These are phyloP conservation scores for Bombyx mori DNA, from an alignment of 1,140 invertebrate genomes.

Conservation along the genomic window DNA sequence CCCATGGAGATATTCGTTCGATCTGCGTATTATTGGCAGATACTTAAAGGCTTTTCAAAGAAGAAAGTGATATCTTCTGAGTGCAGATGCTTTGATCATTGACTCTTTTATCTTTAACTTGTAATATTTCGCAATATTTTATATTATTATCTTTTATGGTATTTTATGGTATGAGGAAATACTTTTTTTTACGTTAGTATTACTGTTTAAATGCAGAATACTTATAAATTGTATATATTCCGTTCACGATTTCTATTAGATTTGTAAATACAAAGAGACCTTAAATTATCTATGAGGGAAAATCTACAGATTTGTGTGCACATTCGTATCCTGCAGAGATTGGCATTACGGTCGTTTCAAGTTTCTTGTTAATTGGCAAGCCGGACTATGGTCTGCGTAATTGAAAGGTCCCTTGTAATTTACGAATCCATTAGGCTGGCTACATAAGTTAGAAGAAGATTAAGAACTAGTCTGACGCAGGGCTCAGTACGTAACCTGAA, in stretches of 20 bases:
- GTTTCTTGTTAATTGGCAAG: no score
- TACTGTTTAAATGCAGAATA: neutral
- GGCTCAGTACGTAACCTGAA: no score
- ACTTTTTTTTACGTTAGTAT: neutral
- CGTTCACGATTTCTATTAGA: neutral
- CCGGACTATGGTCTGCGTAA: no score
- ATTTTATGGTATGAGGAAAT: neutral
- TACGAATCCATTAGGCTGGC: no score
- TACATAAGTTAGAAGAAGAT: no score
- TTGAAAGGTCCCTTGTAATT: no score
- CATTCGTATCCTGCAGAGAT: no score
- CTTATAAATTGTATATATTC: neutral
- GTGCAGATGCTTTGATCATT: neutral
- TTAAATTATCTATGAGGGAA: no score
- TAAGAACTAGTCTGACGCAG: no score
- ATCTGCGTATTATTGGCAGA: constrained; percentile 38
- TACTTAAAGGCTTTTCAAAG: constrained; percentile 30
- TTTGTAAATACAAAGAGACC: neutral
- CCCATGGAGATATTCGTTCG: constrained; percentile 32
- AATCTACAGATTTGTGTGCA: no score
- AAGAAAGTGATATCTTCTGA: constrained; percentile 19
- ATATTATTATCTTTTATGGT: neutral
- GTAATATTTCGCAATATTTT: neutral
- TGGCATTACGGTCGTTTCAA: no score
- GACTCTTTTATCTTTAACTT: neutral